Conservation (phyloP, 1,140 invertebrate genomes). For the Cheumatopsyche charites region DNA sequence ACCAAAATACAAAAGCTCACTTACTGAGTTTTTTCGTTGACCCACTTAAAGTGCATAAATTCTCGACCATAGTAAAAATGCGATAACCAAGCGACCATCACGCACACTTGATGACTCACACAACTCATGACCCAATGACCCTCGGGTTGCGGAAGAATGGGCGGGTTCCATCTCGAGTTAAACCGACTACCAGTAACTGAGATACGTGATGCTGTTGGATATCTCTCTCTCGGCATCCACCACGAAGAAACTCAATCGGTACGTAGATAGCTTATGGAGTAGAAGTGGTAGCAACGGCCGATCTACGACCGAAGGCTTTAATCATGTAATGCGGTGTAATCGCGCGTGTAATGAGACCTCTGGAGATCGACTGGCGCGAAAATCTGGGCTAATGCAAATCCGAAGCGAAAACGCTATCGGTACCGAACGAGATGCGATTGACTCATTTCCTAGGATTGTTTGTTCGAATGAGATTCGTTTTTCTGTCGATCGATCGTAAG, state of each 20-base stretch:
- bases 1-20: no score
- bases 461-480: neutral
- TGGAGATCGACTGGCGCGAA: conserved; percentile 3
- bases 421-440: no score
- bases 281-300: no score
- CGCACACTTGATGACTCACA: conserved; percentile 42
- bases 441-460: neutral
- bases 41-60: no score
- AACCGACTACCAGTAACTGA: neutral
- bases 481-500: neutral
- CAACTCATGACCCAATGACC: conserved; percentile 41
- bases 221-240: neutral
- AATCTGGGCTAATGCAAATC: conserved; percentile 14
- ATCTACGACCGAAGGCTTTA: neutral
- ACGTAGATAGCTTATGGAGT: neutral
- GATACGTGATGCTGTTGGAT: neutral
- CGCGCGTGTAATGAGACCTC: conserved; percentile 5
- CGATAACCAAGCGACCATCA: conserved; percentile 39
- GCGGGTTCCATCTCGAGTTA: conserved; percentile 12
- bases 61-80: neutral
- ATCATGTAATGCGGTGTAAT: neutral
- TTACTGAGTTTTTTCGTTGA: no score
- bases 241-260: no score
- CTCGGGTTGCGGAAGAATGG: conserved; percentile 34
- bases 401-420: neutral